Evolutionary conservation across 2,113 vertebrate species (phyloP), one percentile per base, ranked within the genome.

Genomic region (Echinops telfairi): DNA sequence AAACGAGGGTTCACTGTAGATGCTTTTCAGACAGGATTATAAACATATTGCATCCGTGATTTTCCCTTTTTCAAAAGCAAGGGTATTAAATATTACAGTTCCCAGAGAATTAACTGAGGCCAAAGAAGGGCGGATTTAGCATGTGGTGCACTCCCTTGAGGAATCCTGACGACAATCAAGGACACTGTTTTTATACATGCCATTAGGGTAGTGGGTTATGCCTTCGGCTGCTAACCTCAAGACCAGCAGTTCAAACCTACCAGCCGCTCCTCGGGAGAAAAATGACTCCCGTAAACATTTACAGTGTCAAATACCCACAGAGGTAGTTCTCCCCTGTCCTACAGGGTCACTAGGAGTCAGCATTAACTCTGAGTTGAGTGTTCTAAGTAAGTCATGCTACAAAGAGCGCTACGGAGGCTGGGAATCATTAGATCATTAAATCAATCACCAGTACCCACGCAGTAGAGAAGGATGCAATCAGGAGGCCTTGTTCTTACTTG

Each of bases 1-100:
- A n/a, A n/a, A n/a, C n/a, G n/a, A n/a, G n/a, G n/a, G n/a, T n/a
- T n/a, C n/a, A n/a, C n/a, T n/a, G n/a, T n/a, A n/a, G n/a, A 68
- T 43, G 86, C 77, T 76, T 79, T 94, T 84, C 17, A 47, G 66
- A 7, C 58, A 84, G 4, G 43, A 76, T 89, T 85, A 68, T 11
- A 89, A 68, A 58, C 29, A 73, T 17, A 81, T 33, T 38, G 66
- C 25, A 10, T 47, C 29, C 17, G 25, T 70, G 58, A 88, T 27
- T 90, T 40, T 33, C 29, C 60, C 25, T 20, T 62, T 40, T 62
- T 58, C 70, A 73, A 90, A 93, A 53, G 33, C 80, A 90, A 92
- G 23, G 29, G 2, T 58, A 53, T 64, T 86, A 71, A 73, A 58
- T 47, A 64, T 64, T 38, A 33, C 29, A 29, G 17, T 71, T 73